phyloP scores from a whole-genome alignment of 2,888 invertebrate species.

The Temnothorax ravouxi region DNA sequence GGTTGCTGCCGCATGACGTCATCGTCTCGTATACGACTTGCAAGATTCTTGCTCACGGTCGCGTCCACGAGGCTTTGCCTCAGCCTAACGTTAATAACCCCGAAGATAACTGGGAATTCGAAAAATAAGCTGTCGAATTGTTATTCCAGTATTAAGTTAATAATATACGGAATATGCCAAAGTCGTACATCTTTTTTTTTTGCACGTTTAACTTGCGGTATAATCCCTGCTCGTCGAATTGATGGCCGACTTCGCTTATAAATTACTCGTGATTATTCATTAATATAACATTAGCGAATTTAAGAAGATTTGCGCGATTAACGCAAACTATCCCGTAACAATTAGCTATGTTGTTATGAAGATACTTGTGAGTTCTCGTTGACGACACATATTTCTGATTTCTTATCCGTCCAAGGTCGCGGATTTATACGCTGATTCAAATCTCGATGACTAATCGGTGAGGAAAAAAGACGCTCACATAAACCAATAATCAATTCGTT shows the following conservation, averaged over 20 bases:
- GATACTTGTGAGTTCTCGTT: neutral
- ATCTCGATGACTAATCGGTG: constrained; percentile 36
- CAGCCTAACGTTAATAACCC: constrained; percentile 34
- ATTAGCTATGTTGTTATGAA: neutral
- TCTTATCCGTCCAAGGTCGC: neutral
- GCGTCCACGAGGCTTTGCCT: constrained; percentile 11
- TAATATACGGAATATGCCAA: neutral
- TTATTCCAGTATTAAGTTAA: neutral
- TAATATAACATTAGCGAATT: too few species aligned
- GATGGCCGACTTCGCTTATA: neutral
- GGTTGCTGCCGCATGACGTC: constrained; percentile 63
- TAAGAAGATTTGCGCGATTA: neutral
- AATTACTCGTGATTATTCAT: neutral
- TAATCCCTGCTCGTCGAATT: too few species aligned
- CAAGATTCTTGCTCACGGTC: constrained; percentile 61
- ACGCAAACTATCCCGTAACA: neutral
- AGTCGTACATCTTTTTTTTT: neutral
- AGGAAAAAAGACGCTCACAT: constrained; percentile 24
- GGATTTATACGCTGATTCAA: neutral
- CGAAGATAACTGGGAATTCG: neutral
- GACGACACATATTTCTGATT: constrained; percentile 6
- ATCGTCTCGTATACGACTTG: constrained; percentile 55
- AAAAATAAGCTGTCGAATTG: constrained; percentile 3
- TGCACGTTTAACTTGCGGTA: neutral
- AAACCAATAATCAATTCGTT: constrained; percentile 45